Evolutionary conservation across 2,888 invertebrate species (phyloP).

Genomic region (Athetis lepigone): DNA sequence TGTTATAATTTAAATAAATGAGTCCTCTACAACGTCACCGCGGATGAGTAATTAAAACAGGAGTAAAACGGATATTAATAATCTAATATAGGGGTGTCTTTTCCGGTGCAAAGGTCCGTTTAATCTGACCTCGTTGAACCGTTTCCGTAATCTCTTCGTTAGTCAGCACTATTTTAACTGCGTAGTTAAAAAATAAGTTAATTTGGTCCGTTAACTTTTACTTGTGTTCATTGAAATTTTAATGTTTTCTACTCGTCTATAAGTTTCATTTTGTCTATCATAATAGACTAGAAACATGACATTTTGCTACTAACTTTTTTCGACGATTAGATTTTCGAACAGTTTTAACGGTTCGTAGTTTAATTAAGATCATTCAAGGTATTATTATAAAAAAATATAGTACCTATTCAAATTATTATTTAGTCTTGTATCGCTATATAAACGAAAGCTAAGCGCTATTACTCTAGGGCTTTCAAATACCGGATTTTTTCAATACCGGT

Average conservation of each 20-base stretch:
- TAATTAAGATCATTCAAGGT: no score
- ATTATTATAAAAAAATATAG: no score
- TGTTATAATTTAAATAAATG: conserved; percentile 1
- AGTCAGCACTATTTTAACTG: conserved; percentile 7
- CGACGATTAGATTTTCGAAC: not conserved
- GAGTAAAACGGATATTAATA: conserved; percentile 35
- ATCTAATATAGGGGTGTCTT: conserved; percentile 52
- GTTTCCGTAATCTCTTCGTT: conserved; percentile 18
- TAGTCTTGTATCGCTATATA: not conserved
- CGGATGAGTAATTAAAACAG: conserved; percentile 38
- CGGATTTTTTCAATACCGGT: no score
- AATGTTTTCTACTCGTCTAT: no score
- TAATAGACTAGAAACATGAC: no score
- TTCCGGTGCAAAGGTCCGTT: conserved; percentile 40
- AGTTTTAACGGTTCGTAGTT: not conserved
- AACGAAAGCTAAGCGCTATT: no score
- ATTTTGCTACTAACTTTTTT: not conserved
- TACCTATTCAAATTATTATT: no score
- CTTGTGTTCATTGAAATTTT: not conserved
- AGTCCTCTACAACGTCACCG: not conserved
- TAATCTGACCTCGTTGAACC: conserved; percentile 35
- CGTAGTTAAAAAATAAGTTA: not conserved
- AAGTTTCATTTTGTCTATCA: no score
- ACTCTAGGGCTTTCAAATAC: no score
- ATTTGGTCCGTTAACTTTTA: not conserved